These are phyloP conservation scores for Aplodontia rufa DNA, from an alignment of 2,113 vertebrate genomes.

Conservation along the genomic window DNA sequence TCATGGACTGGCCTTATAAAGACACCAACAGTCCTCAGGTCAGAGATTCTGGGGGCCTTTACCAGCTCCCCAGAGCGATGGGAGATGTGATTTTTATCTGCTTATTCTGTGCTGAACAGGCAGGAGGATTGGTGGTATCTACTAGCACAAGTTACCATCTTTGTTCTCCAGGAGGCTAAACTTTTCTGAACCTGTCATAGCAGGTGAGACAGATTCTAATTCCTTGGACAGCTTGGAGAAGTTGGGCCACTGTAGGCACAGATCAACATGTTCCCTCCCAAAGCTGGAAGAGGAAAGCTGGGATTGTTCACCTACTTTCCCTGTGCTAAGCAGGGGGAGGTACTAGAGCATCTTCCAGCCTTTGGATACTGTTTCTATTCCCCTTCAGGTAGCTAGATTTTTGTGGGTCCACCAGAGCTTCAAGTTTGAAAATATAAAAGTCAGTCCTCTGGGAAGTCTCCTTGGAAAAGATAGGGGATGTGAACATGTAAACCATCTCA, in stretches of 20 bases:
- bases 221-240: background rate
- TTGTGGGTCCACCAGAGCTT: background rate
- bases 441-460: background rate
- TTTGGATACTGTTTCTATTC: background rate
- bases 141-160: background rate
- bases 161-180: background rate
- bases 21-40: background rate
- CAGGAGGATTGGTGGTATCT: background rate
- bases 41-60: background rate
- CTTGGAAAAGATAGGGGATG: background rate
- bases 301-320: background rate
- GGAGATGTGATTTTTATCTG: background rate
- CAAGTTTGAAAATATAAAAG: background rate
- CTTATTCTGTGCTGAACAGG: background rate
- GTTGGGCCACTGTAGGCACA: background rate
- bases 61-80: background rate
- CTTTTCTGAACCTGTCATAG: background rate
- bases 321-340: background rate
- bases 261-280: background rate
- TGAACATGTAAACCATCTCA: background rate
- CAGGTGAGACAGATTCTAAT: background rate
- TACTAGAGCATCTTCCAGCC: background rate
- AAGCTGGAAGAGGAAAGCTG: background rate
- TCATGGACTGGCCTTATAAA: background rate
- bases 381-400: background rate